These are phyloP conservation scores for Eupsilia transversa DNA, from an alignment of 2,888 invertebrate genomes.

Conservation along the genomic window DNA sequence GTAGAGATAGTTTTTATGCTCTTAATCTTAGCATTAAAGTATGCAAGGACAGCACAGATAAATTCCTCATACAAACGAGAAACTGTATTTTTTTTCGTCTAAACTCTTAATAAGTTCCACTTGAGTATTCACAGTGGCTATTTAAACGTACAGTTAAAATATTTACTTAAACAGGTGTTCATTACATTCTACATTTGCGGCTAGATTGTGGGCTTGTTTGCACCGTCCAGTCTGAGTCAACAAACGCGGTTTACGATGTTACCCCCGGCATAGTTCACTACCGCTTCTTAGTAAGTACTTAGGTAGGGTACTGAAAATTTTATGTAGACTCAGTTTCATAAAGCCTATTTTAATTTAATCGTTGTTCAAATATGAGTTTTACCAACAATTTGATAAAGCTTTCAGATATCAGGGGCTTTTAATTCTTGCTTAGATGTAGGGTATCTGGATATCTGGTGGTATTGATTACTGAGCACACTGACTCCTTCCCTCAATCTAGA, in stretches of 20 bases:
- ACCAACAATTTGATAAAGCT: background rate
- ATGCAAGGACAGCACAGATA: background rate
- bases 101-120: background rate
- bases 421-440: background rate
- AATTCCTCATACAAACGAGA: background rate
- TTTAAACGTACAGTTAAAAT: conserved; percentile 28
- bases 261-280: conserved; percentile 21
- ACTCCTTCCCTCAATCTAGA: background rate
- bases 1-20: background rate
- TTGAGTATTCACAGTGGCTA: conserved; percentile 4
- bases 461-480: background rate
- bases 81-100: background rate
- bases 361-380: background rate
- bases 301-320: conserved; percentile 9
- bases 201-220: conserved; percentile 60
- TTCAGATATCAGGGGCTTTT: too few species aligned
- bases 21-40: background rate
- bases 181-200: conserved; percentile 54
- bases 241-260: conserved; percentile 53
- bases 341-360: conserved; percentile 9
- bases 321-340: background rate
- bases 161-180: conserved; percentile 42
- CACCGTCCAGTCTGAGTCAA: conserved; percentile 64
- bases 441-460: background rate
- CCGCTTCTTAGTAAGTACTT: background rate